Base-by-base conservation (phyloP, 2,113 vertebrate species). In the Pygoscelis adeliae region DNA sequence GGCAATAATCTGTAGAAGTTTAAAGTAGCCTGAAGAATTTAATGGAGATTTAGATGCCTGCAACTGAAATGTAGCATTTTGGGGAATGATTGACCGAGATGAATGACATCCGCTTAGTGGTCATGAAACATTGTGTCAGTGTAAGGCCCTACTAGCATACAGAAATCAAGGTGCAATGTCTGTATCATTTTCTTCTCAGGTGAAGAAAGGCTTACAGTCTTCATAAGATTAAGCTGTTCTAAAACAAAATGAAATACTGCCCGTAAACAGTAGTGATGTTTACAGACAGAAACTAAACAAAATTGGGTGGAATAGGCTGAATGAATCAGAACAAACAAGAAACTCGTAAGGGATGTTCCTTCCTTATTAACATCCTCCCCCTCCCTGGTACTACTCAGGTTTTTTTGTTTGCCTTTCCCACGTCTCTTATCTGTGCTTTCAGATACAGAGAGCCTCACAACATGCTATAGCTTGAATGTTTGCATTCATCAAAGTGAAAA, bases 391-490 rank as follows among this genome's bases (percentile, higher is more conserved):
- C 55, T 59, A 4, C 32, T 82, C 59, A 22, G 16, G 5, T 23
- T 11, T 89, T 87, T 72, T 74, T 78, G 34, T 88, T 97, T 93
- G 76, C 88, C 80, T 95, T 96, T 95, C 94, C 92, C 84, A 87
- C 9, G 6, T 88, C 42, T 80, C 67, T 96, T 89, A 85, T 55
- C 76, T 77, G 34, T 77, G 71, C 55, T 83, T 93, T 91, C 79
- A 87, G 87, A 34, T 38, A 72, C 38, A 67, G 47, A 91, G 50
- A 42, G 30, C 11, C 86, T 89, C 55, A 65, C 53, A 80, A 76
- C 74, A 49, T 79, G 58, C 66, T 77, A n/a, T 5, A 59, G 65
- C 73, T 87, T 85, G 69, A 97, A 92, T 59, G 83, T 73, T 62
- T 91, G 66, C 62, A 77, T 72, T 87, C 66, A 79, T 85, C 84